These are phyloP conservation scores for Drosophila teissieri DNA, from an alignment of 1,140 invertebrate genomes.

Conservation along the genomic window DNA sequence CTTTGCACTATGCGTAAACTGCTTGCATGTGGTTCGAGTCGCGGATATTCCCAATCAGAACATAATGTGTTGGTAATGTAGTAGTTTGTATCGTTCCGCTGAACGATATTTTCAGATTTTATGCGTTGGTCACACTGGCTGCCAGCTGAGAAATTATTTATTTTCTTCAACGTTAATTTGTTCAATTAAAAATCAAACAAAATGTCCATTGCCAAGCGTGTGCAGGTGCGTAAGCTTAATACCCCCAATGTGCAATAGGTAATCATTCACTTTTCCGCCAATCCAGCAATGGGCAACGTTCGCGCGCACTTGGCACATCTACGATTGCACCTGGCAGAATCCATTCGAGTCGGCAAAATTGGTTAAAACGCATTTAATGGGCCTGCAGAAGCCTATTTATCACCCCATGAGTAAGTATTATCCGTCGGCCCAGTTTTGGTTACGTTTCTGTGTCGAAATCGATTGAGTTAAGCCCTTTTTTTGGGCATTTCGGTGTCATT, in stretches of 20 bases:
- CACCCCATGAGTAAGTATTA: slow-evolving; percentile 91
- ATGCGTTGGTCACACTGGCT: neutral
- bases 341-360: slow-evolving; percentile 92
- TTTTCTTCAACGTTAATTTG: slow-evolving; percentile 17
- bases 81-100: neutral
- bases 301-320: slow-evolving; percentile 96
- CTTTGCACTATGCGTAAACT: neutral
- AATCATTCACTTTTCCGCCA: slow-evolving; percentile 60
- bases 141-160: slow-evolving; percentile 6
- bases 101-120: neutral
- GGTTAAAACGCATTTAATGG: slow-evolving; percentile 92
- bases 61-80: neutral
- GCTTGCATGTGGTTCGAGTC: neutral
- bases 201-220: slow-evolving; percentile 84
- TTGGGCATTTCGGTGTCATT: slow-evolving; percentile 29
- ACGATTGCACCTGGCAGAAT: slow-evolving; percentile 98
- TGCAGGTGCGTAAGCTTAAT: slow-evolving; percentile 69
- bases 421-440: neutral
- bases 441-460: neutral
- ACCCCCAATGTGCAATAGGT: neutral
- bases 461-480: neutral
- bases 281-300: slow-evolving; percentile 98
- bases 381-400: slow-evolving; percentile 96
- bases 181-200: slow-evolving; percentile 46
- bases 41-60: neutral